Evolutionary conservation across 2,797 vertebrate species (phyloP).

Genomic region (Podargus strigoides): DNA sequence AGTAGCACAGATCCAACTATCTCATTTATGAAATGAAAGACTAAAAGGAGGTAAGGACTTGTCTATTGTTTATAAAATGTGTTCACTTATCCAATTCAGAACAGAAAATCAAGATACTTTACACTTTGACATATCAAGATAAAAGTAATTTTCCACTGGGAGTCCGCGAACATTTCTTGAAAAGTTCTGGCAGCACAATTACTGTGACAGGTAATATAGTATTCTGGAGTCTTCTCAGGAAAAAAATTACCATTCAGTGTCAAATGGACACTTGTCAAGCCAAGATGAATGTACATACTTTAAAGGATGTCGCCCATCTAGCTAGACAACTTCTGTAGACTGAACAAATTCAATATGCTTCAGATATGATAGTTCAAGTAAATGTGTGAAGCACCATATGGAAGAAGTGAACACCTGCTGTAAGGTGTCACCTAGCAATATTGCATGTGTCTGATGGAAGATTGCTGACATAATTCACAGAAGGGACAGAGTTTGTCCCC

Average conservation of each 20-base stretch:
- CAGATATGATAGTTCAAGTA: conserved; percentile 63
- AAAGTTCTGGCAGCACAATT: neutral
- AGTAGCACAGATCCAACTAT: neutral
- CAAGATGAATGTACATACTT: conserved; percentile 48
- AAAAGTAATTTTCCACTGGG: neutral
- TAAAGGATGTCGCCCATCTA: conserved; percentile 47
- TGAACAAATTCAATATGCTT: conserved; percentile 63
- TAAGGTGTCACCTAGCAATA: conserved; percentile 66
- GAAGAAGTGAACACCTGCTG: conserved; percentile 67
- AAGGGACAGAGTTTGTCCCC: conserved; percentile 52
- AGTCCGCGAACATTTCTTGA: neutral
- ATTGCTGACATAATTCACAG: conserved; percentile 62
- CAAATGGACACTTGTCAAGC: conserved; percentile 62
- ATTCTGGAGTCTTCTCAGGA: conserved; percentile 5
- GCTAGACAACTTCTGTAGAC: conserved; percentile 41
- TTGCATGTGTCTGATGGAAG: conserved; percentile 57
- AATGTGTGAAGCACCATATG: conserved; percentile 63
- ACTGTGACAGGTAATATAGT: neutral
- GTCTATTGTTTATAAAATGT: neutral
- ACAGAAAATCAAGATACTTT: neutral
- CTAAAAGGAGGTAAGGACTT: neutral
- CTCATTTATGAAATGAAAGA: neutral
- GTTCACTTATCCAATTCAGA: neutral
- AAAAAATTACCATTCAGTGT: conserved; percentile 29
- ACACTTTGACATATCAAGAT: neutral